Evolutionary conservation across 30 jellyfish, hydroid and myxozoan genomes (phyloP), one percentile per base, ranked within the genome.

Genomic region (Rhopilema esculentum): DNA sequence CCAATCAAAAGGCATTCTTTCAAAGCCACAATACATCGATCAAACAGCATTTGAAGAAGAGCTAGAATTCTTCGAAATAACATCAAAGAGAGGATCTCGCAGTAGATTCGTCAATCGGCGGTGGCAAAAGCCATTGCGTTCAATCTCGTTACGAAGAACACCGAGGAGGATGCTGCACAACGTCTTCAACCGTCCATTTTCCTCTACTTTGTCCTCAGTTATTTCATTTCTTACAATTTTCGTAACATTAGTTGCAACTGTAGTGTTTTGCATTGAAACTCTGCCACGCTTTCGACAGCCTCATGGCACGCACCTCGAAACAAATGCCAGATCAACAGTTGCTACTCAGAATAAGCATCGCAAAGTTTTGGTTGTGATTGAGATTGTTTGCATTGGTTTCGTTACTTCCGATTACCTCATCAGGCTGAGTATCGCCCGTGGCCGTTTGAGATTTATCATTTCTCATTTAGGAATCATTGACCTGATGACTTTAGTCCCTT

Each of bases 1-100:
- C 73, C 98, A 92, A 67, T 92, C 98, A 23, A 57, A 80, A 8
- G 98, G 98, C 22, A 92, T 88, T 16, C 91, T 83, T 23, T 32
- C 91, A 21, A 86, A 81, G 66, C 95, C 98, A n/a, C 75, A 50
- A 29, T 26, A 72, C 33, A 83, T 92, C 20, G 92, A 80, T 49
- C 83, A 94, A 62, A 70, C 57, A 32, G 25, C 75, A 0, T 92
- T 92, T 79, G 88, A 69, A 62, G 77, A 71, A 15, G 98, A 92
- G 25, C 50, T 92, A 1, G 91, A 64, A 20, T 92, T 92, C 66
- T 92, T 77, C 70, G 88, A 80, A 71, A 81, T 92, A 66, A 61
- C 72, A 49, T 19, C 30, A 7, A n/a, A 27, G 20, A 76, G 61
- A n/a, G 19, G 64, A 19, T 2, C 33, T 20, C 72, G 63, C 30